Conservation (phyloP, 2,888 invertebrate species). For the Drosophila pseudotakahashii region DNA sequence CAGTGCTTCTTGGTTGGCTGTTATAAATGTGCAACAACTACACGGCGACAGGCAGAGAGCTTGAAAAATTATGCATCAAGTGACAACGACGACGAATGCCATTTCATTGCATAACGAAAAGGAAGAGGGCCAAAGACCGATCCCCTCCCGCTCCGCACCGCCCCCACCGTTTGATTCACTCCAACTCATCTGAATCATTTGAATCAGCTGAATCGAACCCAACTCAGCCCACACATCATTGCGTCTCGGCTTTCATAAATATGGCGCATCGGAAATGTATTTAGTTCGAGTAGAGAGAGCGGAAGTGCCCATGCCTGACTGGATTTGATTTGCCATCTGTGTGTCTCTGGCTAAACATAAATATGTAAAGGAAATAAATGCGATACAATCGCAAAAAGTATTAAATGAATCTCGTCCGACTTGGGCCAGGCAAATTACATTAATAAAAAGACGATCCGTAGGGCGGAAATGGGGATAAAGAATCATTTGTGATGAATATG, state of each 20-base stretch:
- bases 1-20: conserved; percentile 28
- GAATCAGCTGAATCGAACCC: conserved; percentile 4
- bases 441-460: conserved; percentile 24
- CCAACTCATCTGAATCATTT: background rate
- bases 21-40: conserved; percentile 73
- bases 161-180: conserved; percentile 1
- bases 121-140: conserved; percentile 19
- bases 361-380: conserved; percentile 35
- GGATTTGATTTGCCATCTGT: conserved; percentile 56
- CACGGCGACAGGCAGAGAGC: conserved; percentile 61
- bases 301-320: conserved; percentile 61
- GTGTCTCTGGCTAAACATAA: conserved; percentile 27
- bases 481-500: conserved; percentile 43
- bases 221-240: conserved; percentile 14
- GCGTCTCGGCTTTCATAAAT: conserved; percentile 42
- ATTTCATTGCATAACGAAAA: conserved; percentile 51
- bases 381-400: conserved; percentile 43
- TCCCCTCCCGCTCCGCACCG: background rate
- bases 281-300: conserved; percentile 54
- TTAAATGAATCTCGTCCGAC: conserved; percentile 26
- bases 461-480: conserved; percentile 50
- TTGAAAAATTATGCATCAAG: conserved; percentile 73
- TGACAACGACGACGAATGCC: conserved; percentile 50
- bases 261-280: conserved; percentile 63
- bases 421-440: conserved; percentile 16